Evolutionary conservation across 2,113 vertebrate species (phyloP), one percentile per base, ranked within the genome.

Genomic region (Piprites chloris): DNA sequence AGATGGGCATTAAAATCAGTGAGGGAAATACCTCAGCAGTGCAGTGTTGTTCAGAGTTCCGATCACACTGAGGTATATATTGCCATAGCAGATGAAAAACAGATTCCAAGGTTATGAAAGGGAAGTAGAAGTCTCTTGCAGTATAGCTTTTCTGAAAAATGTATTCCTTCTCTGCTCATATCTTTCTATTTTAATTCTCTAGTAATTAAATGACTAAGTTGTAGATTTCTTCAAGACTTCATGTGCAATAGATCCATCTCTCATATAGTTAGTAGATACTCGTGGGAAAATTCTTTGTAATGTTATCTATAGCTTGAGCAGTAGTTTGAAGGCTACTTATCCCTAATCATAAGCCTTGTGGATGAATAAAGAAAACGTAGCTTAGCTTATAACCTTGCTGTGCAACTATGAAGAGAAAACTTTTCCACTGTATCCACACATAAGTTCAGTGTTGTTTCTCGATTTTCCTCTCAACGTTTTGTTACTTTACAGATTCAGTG

Each of bases 361-460:
- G 68, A 58, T 74, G 68, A 87, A 71, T 63, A 91, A 74, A 50
- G 37, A 89, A 89, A 89, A 33, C 1, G 2, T 26, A 72, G 20
- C 23, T 68, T 58, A 65, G 13, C 33, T 94, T 74, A 55, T 50
- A 78, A 84, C 28, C 37, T 91, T 71, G 32, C 18, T 44, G 12
- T 33, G 18, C 46, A 91, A 74, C 8, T 82, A 53, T 46, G 46
- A 62, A 59, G 21, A 78, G 15, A 85, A 86, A 55, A 74, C 2
- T 65, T 88, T 90, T 73, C 50, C 33, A 77, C 15, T 0, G 0
- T 52, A 65, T 32, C 47, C 4, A 1, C 28, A 17, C 0, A 0
- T 50, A 47, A 9, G 8, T 35, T 5, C 27, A 18, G 6, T 46
- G 63, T 6, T 23, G 1, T 55, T 73, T 77, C 75, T 55, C 49